phyloP scores from a whole-genome alignment of 30 jellyfish, hydroid and myxozoan species.

The Chrysaora quinquecirrha region DNA sequence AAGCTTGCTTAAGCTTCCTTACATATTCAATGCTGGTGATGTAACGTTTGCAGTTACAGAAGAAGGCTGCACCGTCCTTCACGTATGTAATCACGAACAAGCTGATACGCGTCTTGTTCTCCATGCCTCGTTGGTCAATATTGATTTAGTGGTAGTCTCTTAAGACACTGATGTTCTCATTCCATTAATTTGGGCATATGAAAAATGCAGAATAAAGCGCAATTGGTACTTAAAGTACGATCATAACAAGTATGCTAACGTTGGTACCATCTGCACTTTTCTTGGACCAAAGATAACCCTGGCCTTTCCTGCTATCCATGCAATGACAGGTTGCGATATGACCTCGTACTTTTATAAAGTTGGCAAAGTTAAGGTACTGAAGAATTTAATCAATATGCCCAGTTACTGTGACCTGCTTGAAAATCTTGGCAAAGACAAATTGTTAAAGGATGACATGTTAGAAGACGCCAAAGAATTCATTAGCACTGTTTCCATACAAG shows the following conservation, averaged over 20 bases:
- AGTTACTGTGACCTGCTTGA: too few species aligned
- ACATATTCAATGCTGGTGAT: neutral
- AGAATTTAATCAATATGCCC: too few species aligned
- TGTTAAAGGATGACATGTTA: too few species aligned
- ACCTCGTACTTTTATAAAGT: neutral
- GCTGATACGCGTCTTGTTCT: constrained; percentile 46
- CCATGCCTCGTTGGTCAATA: neutral
- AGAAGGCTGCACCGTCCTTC: neutral
- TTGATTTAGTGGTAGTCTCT: constrained; percentile 38
- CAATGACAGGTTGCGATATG: neutral
- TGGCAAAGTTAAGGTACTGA: constrained; percentile 41
- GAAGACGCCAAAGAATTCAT: too few species aligned
- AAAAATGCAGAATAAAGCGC: neutral
- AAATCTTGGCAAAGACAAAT: too few species aligned
- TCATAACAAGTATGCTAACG: constrained; percentile 51
- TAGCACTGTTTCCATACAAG: too few species aligned
- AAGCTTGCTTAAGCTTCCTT: neutral
- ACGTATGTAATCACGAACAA: neutral
- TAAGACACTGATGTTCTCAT: constrained; percentile 48
- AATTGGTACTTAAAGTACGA: constrained; percentile 28
- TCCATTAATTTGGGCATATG: constrained; percentile 18
- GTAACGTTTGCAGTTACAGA: neutral
- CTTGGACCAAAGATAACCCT: constrained; percentile 22
- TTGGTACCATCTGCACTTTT: constrained; percentile 28
- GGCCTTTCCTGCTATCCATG: neutral